Evolutionary conservation across 2,888 invertebrate genomes (phyloP).

Genomic region (Helobdella robusta): DNA sequence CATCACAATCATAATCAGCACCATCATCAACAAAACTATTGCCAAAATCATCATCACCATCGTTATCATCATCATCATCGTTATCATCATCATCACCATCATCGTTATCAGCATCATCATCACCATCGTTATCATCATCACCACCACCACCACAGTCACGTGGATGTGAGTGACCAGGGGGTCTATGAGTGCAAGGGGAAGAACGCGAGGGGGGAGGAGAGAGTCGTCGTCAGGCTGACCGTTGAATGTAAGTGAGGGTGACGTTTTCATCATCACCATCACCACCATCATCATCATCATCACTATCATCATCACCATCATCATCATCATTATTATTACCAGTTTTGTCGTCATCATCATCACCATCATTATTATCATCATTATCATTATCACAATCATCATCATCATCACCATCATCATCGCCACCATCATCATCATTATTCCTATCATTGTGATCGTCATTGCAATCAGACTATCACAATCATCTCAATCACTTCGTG

Average conservation of each 20-base stretch:
- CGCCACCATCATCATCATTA: background rate
- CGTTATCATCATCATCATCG: slow-evolving; percentile 22
- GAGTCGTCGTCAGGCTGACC: background rate
- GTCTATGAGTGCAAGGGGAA: background rate
- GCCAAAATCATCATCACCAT: no score
- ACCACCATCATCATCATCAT: slow-evolving; percentile 15
- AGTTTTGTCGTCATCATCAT: background rate
- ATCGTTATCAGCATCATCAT: slow-evolving; percentile 23
- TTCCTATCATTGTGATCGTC: background rate
- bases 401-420: background rate
- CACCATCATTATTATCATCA: slow-evolving; percentile 5
- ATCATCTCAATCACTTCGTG: background rate
- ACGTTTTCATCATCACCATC: background rate
- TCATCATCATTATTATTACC: background rate
- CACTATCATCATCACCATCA: slow-evolving; percentile 13
- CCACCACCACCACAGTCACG: background rate
- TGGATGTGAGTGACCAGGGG: background rate
- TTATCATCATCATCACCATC: slow-evolving; percentile 26
- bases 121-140: background rate
- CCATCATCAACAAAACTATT: slow-evolving; percentile 1
- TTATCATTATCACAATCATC: background rate
- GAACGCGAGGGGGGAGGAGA: background rate
- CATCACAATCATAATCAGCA: slow-evolving; percentile 8
- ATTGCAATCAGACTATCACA: background rate
- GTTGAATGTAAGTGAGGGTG: background rate